Base-by-base conservation (phyloP, 1,140 invertebrate genomes). In the Vollenhovia emeryi region DNA sequence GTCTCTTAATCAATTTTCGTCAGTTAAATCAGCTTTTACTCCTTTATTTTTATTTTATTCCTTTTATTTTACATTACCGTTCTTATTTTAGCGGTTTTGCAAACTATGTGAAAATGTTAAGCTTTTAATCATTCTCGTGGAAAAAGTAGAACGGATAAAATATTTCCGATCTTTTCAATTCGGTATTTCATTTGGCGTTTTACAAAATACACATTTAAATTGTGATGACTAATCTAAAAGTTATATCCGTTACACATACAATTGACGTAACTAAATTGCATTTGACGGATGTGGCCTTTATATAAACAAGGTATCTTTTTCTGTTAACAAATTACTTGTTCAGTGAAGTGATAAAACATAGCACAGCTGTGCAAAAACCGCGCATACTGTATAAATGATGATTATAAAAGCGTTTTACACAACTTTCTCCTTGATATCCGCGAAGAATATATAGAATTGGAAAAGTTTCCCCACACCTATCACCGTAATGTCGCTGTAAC, bases 231-330 rank as follows among this genome's bases (percentile, higher is more conserved):
- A 59, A 57, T 73, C 5, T 52, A 57, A 21, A 36, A 21, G 6
- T 45, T 7, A 43, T 43, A 43, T 43, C 43, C 13, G 11, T 43
- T 43, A 11, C 11, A 13, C 13, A 43, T 11, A 36, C n/a, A n/a
- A n/a, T n/a, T n/a, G n/a, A n/a, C n/a, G n/a, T n/a, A n/a, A n/a
- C n/a, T n/a, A n/a, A n/a, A n/a, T n/a, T n/a, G n/a, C n/a, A n/a
- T n/a, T n/a, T n/a, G n/a, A n/a, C n/a, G n/a, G n/a, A n/a, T n/a
- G n/a, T n/a, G n/a, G n/a, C n/a, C n/a, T n/a, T n/a, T n/a, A n/a
- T n/a, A n/a, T 50, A 79, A 52, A 79, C 13, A 79, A 40, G 1
- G 15, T 40, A 30, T 55, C 1, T 40, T 57, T 71, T 82, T 43
- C 1, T 3, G 27, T 0, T 36, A 43, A 57, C 45, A 82, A 80